Percentiles rank a stretch among this genome's conserved stretches.
phyloP scores from a whole-genome alignment of 2,797 vertebrate species.

The Aphelocoma californica region DNA sequence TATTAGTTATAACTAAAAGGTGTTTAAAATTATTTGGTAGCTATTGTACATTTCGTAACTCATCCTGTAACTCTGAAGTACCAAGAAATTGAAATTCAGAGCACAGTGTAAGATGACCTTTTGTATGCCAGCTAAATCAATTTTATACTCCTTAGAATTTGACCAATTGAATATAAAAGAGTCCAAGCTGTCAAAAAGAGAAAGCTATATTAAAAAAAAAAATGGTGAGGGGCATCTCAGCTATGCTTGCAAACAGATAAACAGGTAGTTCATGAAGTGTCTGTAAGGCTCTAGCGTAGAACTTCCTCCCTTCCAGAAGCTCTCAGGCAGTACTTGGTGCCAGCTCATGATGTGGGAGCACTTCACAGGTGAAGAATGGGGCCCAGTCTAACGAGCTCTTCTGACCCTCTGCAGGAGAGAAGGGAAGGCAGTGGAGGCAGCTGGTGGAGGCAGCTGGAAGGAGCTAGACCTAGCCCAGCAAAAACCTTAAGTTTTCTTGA shows the following conservation, averaged over 20 bases:
- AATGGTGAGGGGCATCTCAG: fast-evolving
- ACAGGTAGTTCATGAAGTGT: background rate
- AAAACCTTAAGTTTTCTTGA: background rate
- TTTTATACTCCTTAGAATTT: constrained; percentile 30
- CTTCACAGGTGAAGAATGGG: background rate
- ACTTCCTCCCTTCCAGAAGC: background rate
- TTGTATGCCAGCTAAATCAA: background rate
- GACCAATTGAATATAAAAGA: background rate
- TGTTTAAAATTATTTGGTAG: constrained; percentile 52
- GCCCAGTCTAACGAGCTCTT: background rate
- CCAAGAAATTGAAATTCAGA: constrained; percentile 32
- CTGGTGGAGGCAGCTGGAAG: background rate
- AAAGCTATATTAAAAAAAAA: background rate
- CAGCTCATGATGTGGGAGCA: background rate
- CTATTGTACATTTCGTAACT: constrained; percentile 14
- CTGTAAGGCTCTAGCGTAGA: background rate
- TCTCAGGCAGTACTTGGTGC: background rate
- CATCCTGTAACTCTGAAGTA: background rate
- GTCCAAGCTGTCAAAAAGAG: constrained; percentile 20
- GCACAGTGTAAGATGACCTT: background rate
- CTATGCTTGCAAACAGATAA: background rate
- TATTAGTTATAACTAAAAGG: constrained; percentile 11
- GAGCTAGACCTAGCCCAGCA: background rate
- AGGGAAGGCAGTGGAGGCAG: background rate
- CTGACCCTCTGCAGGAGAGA: background rate